Percentiles rank a stretch among this genome's conserved stretches.
These are phyloP conservation scores for Catharus fuscescens DNA, from an alignment of 2,113 vertebrate genomes.

Conservation along the genomic window DNA sequence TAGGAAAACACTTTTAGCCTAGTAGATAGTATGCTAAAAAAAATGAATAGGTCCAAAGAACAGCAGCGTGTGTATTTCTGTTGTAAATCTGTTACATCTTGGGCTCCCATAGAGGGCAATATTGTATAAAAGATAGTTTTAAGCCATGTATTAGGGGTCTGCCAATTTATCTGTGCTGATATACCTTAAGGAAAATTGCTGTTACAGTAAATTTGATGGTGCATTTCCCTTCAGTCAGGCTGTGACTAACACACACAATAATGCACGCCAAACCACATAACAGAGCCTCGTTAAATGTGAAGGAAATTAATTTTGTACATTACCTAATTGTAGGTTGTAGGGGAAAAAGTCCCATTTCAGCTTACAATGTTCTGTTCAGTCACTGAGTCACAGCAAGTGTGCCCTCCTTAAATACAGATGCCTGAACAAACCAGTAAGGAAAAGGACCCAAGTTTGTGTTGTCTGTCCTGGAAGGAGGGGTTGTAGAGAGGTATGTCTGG, in stretches of 20 bases:
- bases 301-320: slow-evolving; percentile 59
- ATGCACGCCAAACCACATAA: slow-evolving; percentile 9
- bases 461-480: not conserved
- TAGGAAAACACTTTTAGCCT: not conserved
- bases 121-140: slow-evolving; percentile 76
- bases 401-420: not conserved
- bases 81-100: slow-evolving; percentile 3
- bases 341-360: not conserved
- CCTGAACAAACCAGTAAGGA: not conserved
- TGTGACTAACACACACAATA: slow-evolving; percentile 57
- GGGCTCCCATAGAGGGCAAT: slow-evolving; percentile 80
- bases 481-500: not conserved
- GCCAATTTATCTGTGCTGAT: slow-evolving; percentile 63
- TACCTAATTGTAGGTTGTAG: not conserved
- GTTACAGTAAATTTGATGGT: slow-evolving; percentile 58
- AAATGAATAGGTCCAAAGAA: not conserved
- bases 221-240: slow-evolving; percentile 46
- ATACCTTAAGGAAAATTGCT: slow-evolving; percentile 61
- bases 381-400: not conserved
- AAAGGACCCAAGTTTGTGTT: not conserved
- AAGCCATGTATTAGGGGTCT: not conserved
- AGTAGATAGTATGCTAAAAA: not conserved
- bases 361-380: not conserved
- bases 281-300: slow-evolving; percentile 34
- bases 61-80: not conserved